phyloP scores from a whole-genome alignment of 2,797 vertebrate genomes.

The Mus caroli region DNA sequence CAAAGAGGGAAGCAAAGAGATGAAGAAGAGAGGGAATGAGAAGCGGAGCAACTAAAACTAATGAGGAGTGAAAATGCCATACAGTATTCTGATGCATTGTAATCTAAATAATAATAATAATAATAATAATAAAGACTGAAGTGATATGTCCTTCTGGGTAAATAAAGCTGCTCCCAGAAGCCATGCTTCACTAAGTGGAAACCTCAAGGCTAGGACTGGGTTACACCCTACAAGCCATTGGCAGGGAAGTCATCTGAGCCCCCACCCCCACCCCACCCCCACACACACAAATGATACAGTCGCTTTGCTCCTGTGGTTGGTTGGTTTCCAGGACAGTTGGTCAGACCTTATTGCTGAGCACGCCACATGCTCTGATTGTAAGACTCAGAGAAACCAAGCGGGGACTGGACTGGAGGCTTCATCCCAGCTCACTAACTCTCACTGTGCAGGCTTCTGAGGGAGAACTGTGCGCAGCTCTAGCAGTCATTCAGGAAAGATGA shows the following conservation, averaged over 20 bases:
- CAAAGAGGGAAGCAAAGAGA: neutral
- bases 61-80: neutral
- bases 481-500: neutral
- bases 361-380: neutral
- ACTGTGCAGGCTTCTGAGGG: neutral
- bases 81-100: neutral
- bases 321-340: neutral
- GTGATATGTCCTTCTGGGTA: neutral
- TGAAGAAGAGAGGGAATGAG: neutral
- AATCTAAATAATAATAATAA: neutral
- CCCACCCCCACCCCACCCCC: rapidly evolving
- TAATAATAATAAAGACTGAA: neutral
- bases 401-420: too few species aligned
- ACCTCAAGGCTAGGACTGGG: neutral
- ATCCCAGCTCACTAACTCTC: too few species aligned
- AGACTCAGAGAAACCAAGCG: neutral
- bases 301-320: neutral
- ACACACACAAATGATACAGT: neutral
- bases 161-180: neutral
- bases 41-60: neutral
- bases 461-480: neutral
- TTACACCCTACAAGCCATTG: neutral
- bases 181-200: neutral
- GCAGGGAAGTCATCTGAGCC: neutral
- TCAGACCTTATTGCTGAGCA: neutral